Percentiles rank a stretch among this genome's conserved stretches.
These are phyloP conservation scores for Lamprologus callipterus DNA, from an alignment of 2,113 vertebrate species.

Conservation along the genomic window DNA sequence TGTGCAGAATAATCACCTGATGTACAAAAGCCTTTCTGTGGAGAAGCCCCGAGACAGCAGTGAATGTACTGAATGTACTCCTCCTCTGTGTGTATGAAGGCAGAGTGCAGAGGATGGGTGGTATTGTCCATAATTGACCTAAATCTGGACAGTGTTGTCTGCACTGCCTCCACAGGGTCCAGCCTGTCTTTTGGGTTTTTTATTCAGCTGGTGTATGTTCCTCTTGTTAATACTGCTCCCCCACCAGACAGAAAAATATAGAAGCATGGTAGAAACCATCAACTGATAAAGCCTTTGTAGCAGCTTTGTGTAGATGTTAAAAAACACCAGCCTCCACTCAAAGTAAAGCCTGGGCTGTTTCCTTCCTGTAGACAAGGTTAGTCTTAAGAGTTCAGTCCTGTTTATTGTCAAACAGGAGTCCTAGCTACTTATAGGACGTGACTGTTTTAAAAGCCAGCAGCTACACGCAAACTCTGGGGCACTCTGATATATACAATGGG, in stretches of 20 bases:
- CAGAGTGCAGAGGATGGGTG: neutral
- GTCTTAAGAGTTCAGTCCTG: neutral
- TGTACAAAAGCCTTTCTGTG: neutral
- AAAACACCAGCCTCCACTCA: neutral
- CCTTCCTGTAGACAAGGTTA: neutral
- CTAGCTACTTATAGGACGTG: neutral
- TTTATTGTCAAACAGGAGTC: neutral
- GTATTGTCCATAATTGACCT: neutral
- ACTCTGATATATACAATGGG: neutral
- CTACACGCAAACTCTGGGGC: neutral
- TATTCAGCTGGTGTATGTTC: neutral
- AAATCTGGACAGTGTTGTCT: neutral
- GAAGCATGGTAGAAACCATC: neutral
- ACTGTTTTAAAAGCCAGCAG: neutral
- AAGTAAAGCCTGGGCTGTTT: neutral
- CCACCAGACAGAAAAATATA: neutral
- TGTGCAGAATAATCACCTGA: neutral
- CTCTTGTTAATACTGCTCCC: neutral
- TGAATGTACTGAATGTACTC: neutral
- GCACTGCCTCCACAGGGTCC: neutral
- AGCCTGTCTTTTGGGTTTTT: neutral
- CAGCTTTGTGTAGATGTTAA: neutral
- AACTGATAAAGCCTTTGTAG: neutral
- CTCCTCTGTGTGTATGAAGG: neutral
- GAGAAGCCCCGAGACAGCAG: neutral